Base-by-base conservation (phyloP, 2,113 vertebrate genomes). In the Cettia cetti region DNA sequence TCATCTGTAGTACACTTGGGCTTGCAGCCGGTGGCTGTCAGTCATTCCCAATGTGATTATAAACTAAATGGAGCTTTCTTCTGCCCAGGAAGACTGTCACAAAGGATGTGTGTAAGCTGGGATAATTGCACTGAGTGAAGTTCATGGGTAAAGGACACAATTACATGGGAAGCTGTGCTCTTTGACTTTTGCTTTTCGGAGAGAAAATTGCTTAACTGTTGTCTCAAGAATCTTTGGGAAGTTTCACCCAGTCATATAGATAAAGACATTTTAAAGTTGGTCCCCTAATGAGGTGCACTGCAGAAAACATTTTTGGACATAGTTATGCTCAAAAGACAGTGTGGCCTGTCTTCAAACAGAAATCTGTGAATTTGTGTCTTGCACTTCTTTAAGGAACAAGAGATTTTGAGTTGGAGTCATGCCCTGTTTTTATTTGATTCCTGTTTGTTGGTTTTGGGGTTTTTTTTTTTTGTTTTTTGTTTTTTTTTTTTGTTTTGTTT, bases 61-160 rank as follows among this genome's bases (percentile, higher is more conserved):
- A 77, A 90, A 92, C 85, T 92, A 93, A 94, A 86, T 63, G 44
- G 52, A 89, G 64, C 86, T 97, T 93, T 77, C 71, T 96, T 95
- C 79, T 93, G 82, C 75, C 35, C 50, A 24, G 39, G 59, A 79
- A 90, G 64, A 59, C 71, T 95, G 59, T 59, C 75, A 88, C 75
- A 90, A 93, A 93, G 71, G 63, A 70, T 92, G 33, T 69, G 50
- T 88, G 35, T 92, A 42, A 95, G 86, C 71, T 57, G 66, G 82
- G 42, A 70, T 92, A 86, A 77, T 89, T 92, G 86, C n/a, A 42
- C 27, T 74, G 37, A 70, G 20, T 54, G 66, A 63, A 65, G 42
- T 92, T 92, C 54, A 77, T n/a, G 72, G 50, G 21, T 69, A 83
- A 92, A 77, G 63, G 66, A 92, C 75, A 81, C 45, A 72, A 77